Percentiles rank a stretch among this genome's conserved stretches.
These are phyloP conservation scores for Epizoanthus rinbou DNA, from an alignment of 92 coral and sea anemone genomes.

Conservation along the genomic window DNA sequence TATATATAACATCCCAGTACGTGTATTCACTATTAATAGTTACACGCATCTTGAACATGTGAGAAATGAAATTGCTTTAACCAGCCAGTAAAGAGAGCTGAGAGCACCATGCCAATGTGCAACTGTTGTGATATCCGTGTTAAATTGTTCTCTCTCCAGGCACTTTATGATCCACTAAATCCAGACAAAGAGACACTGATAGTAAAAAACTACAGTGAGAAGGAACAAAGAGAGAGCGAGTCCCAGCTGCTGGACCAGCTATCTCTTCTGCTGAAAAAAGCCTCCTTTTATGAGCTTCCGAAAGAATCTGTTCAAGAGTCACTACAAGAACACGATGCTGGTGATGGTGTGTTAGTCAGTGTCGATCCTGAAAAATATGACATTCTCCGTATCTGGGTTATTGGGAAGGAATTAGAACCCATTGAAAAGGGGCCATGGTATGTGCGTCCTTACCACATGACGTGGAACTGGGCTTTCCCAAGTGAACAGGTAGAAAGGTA, in stretches of 20 bases:
- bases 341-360: constrained; percentile 83
- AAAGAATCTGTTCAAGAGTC: constrained; percentile 59
- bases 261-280: constrained; percentile 69
- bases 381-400: constrained; percentile 78
- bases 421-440: constrained; percentile 57
- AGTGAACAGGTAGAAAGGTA: constrained; percentile 64
- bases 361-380: constrained; percentile 84
- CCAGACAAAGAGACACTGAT: constrained; percentile 88
- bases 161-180: constrained; percentile 85
- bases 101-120: too few species aligned
- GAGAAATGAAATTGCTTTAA: too few species aligned
- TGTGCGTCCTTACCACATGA: constrained; percentile 32
- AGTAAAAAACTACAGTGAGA: constrained; percentile 58
- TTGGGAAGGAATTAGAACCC: constrained; percentile 80
- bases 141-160: constrained; percentile 41
- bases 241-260: constrained; percentile 68
- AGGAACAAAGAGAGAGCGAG: constrained; percentile 72
- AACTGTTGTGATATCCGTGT: not conserved
- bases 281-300: constrained; percentile 89
- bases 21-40: too few species aligned
- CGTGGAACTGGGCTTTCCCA: constrained; percentile 34
- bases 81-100: too few species aligned
- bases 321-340: constrained; percentile 81
- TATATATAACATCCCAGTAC: too few species aligned
- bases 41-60: too few species aligned